Evolutionary conservation across 2,113 vertebrate genomes (phyloP), one percentile per base, ranked within the genome.

Genomic region (Malurus cyaneus): DNA sequence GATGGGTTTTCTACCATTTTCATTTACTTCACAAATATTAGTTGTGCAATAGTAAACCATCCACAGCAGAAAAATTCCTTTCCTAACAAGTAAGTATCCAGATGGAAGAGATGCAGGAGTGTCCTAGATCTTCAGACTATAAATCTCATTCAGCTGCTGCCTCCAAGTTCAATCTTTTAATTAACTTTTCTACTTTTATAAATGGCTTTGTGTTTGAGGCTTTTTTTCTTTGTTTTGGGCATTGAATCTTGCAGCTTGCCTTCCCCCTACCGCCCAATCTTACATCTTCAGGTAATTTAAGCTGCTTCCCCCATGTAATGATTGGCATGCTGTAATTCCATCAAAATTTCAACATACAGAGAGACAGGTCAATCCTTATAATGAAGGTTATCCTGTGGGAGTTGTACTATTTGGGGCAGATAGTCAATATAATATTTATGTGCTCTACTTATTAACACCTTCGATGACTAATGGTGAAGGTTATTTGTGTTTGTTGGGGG

Each of bases 121-220:
- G 36, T 62, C 74, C 54, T 66, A 69, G 50, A 65, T 88, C 74
- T 93, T 93, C 29, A 69, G 32, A 89, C 39, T 73, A 28, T 36
- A 86, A 88, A 89, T 52, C 56, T 86, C 50, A 88, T 56, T 80
- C 69, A 95, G 28, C 47, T 90, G 74, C 91, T 96, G 70, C 54
- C 81, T 88, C 50, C 60, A 95, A 95, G 24, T 49, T 31, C 82
- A 83, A 79, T 65, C 57, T 92, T 89, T 80, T 57, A 84, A 88
- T 79, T 93, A 93, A 82, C 29, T 60, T 88, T 89, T 54, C 61
- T 95, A 66, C 54, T 67, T 77, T 83, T 89, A n/a, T 24, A 71
- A 83, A 25, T 54, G 34, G 6, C 47, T 69, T 61, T 61, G 20
- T 31, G 11, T 11, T 73, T 39, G 46, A 39, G 39, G 39, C 39